Base-by-base conservation (phyloP, 2,797 vertebrate species). In the Enteromius argenteus region DNA sequence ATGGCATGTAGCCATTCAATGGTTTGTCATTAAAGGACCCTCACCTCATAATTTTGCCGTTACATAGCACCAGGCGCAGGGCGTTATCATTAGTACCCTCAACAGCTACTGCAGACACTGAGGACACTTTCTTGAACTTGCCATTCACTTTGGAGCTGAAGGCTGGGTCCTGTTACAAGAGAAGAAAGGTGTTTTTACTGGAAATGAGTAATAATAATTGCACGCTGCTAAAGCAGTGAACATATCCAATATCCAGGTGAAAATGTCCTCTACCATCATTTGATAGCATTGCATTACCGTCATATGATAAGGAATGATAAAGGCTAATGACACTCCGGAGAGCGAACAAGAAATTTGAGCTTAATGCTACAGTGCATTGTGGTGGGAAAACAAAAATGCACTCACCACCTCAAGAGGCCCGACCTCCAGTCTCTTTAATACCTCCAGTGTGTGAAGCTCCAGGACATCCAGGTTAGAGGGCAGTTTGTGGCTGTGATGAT, bases 401-500 rank as follows among this genome's bases (percentile, higher is more conserved):
- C 96, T 96, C 93, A 96, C 98, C 97, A 97, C 96, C 87, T 98
- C 96, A 88, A 98, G 96, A 0, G 96, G 96, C 8, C 96, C 96
- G 93, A 99, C 97, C 94, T 99, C 98, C 91, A 99, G 92, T 90
- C 96, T 96, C 92, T 93, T 97, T 87, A 99, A 95, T 49, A 99
- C 97, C 89, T 98, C 97, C 84, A 94, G 95, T 1, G 98, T 99
- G 92, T 99, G 98, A 73, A 95, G 96, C 91, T 99, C 98, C 83
- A 99, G 90, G 90, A 99, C 97, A 91, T 99, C 98, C 86, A 99
- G 93, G 90, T 99, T 98, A 23, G 97, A 96, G 88, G 97, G 96
- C 66, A 95, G 90, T 92, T 96, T 97, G 85, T 94, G 95, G 9
- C 88, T 90, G 4, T 95, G 93, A 5, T 89, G 86, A 19, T 86